phyloP scores from a whole-genome alignment of 2,113 vertebrate species.

The Otis tarda region DNA sequence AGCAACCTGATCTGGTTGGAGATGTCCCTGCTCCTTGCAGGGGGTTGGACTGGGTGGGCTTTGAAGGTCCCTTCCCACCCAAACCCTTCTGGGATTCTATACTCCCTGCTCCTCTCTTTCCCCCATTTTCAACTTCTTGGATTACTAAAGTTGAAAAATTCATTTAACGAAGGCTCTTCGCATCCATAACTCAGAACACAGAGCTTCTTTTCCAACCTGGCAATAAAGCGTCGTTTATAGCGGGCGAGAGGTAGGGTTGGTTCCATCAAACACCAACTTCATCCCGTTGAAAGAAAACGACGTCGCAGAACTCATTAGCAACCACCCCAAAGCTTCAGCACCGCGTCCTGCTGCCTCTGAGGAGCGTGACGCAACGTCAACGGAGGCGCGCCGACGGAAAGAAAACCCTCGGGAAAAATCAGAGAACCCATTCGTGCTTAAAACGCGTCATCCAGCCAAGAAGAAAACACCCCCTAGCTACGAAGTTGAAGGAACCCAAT shows the following conservation, averaged over 20 bases:
- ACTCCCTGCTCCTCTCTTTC: neutral
- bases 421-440: neutral
- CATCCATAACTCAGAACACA: neutral
- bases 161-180: neutral
- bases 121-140: neutral
- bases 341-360: neutral
- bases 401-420: neutral
- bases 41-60: too few species aligned
- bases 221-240: neutral
- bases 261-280: neutral
- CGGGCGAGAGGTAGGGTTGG: neutral
- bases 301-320: neutral
- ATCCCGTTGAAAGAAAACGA: neutral
- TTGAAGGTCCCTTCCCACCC: too few species aligned
- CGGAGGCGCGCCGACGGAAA: neutral
- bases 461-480: neutral
- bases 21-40: too few species aligned
- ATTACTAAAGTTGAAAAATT: neutral
- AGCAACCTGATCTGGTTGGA: too few species aligned
- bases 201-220: neutral
- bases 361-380: neutral
- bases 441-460: neutral
- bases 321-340: neutral
- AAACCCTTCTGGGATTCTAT: neutral
- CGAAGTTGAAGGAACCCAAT: neutral